Evolutionary conservation across 2,888 invertebrate genomes (phyloP), one percentile per base, ranked within the genome.

Genomic region (Diloba caeruleocephala): DNA sequence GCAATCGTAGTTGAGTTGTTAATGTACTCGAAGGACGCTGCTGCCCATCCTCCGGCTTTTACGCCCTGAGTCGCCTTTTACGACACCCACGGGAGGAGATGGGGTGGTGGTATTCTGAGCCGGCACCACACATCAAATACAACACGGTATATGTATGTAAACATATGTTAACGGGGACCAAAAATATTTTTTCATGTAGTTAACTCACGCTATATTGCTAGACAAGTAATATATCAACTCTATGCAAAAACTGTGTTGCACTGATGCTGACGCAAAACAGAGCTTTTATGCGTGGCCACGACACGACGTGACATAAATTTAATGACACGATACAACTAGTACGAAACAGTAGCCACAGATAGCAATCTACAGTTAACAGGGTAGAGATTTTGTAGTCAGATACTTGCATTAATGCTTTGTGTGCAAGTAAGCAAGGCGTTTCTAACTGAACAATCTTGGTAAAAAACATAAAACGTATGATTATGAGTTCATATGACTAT

Each of bases 211-310:
- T 46, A 44, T 31, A n/a, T n/a, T n/a, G n/a, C n/a, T n/a, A n/a
- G n/a, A n/a, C 33, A 8, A 31, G 33, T 45, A 54, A 66, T 68
- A 48, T 36, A 62, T 62, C 43, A 62, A 51, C 26, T 36, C 54
- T 4, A 55, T 33, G 48, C 43, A 69, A 67, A 71, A 71, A 71
- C 62, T 67, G 58, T 44, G 43, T 14, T 34, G 46, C 32, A 54
- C 38, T 59, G 46, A 55, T 38, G 54, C 53, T 59, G 50, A 55
- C 58, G 17, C 33, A 53, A 42, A 71, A 64, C 55, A 59, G 36
- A 36, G 61, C 45, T 57, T 69, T 71, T 71, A 71, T 71, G 71
- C 71, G 50, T 46, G 53, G 36, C 58, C 71, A 71, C 65, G 71
- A 32, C 38, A 51, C 61, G 28, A 64, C 71, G 65, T 72, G 72